Percentiles rank a stretch among this genome's conserved stretches.
Evolutionary conservation across 2,888 invertebrate genomes (phyloP).

Genomic region (Drosophila lacicola): DNA sequence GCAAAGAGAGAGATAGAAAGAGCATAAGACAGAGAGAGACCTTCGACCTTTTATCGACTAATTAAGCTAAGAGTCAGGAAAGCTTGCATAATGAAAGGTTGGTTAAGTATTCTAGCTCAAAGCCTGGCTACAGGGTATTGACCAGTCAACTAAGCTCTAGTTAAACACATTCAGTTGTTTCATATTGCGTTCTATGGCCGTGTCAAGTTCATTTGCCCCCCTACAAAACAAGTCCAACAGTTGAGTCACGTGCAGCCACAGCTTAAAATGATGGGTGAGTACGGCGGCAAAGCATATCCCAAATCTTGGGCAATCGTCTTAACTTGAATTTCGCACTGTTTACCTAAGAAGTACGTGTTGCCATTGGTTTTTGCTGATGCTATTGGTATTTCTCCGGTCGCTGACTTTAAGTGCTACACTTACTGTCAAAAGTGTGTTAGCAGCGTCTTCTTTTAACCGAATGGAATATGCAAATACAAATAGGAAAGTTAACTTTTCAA

Average conservation of each 20-base stretch:
- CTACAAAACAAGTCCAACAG: slow-evolving; percentile 13
- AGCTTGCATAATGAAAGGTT: too few species aligned
- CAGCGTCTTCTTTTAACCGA: not conserved
- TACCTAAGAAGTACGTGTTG: slow-evolving; percentile 7
- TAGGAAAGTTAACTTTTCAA: not conserved
- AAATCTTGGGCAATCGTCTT: slow-evolving; percentile 4
- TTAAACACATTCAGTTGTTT: slow-evolving; percentile 2
- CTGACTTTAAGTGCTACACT: slow-evolving; percentile 1
- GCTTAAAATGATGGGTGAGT: slow-evolving; percentile 15
- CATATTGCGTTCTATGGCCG: slow-evolving; percentile 24
- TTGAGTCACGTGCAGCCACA: slow-evolving; percentile 43
- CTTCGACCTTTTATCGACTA: too few species aligned
- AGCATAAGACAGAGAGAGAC: too few species aligned
- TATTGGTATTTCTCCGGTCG: not conserved
- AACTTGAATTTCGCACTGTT: not conserved
- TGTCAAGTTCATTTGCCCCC: slow-evolving; percentile 2
- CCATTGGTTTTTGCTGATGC: not conserved
- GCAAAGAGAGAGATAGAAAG: too few species aligned
- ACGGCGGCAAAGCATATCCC: not conserved
- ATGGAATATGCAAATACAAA: slow-evolving; percentile 2
- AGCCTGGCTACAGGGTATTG: not conserved
- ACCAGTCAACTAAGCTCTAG: not conserved
- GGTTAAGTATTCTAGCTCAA: too few species aligned
- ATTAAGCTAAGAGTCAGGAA: too few species aligned
- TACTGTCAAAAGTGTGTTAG: not conserved